Evolutionary conservation across 2,113 vertebrate genomes (phyloP), one percentile per base, ranked within the genome.

Genomic region (Cisticola juncidis): DNA sequence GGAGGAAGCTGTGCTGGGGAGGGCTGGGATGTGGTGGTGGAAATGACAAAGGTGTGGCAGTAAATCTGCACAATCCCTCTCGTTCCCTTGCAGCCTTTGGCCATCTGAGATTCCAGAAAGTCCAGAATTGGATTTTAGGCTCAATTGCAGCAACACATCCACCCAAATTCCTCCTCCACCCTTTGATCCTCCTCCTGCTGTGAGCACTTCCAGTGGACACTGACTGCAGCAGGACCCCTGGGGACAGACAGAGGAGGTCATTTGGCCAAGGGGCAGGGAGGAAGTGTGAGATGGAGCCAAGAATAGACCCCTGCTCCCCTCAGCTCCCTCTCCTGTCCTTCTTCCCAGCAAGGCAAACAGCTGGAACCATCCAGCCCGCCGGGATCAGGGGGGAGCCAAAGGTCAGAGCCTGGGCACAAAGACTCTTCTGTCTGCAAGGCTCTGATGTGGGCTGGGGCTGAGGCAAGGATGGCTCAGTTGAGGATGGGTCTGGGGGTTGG

Each of bases 401-500:
- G 95, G 96, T 94, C 95, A 80, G 24, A 9, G 54, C 76, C 15
- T 53, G 85, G 80, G 47, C 91, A 96, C 89, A 96, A 93, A 93
- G 95, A 87, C 26, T 58, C 31, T 77, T 78, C 78, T 96, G n/a
- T 96, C 82, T 79, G 53, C 94, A 35, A 54, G 88, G 61, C 70
- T 81, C 85, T 91, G 73, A 73, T 86, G 69, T 35, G 65, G 87
- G 87, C 71, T 62, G 74, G 45, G 5, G 36, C 84, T 66, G 81
- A 35, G 47, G 19, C 22, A 36, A 19, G 71, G 91, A 36, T 64
- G 61, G 18, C 84, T 17, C 0, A 68, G 60, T 12, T 2, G 4
- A 33, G 69, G 80, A 87, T 61, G 64, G 72, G 79, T 21, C 81
- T 1, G 1, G 89, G 87, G 73, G 57, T 2, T 5, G 3, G 66